Percentiles rank a stretch among this genome's conserved stretches.
phyloP scores from a whole-genome alignment of 1,140 invertebrate genomes.

The Drosophila rufa region DNA sequence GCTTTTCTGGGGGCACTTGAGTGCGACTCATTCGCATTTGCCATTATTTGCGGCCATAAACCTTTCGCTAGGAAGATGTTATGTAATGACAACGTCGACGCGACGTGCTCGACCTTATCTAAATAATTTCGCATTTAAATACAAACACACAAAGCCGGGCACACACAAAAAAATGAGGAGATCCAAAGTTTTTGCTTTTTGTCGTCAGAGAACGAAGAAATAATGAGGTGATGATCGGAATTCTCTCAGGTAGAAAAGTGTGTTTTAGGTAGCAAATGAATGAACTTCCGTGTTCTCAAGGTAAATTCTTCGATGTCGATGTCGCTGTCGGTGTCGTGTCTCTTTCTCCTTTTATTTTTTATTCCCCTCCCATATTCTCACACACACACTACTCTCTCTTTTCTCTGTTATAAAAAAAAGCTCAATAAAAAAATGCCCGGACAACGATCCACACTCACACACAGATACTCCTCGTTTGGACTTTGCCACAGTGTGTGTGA shows the following conservation, averaged over 20 bases:
- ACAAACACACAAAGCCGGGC: conserved; percentile 1
- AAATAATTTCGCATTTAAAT: conserved; percentile 54
- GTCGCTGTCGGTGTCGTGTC: conserved; percentile 14
- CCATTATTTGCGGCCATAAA: conserved; percentile 74
- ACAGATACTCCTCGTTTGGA: conserved; percentile 30
- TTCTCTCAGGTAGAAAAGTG: conserved; percentile 49
- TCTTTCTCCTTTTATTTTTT: conserved; percentile 4
- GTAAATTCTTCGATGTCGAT: conserved; percentile 34
- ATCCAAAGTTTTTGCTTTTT: conserved; percentile 18
- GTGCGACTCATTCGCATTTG: conserved; percentile 53
- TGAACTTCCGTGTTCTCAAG: conserved; percentile 55
- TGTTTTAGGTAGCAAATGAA: conserved; percentile 44
- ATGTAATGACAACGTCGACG: conserved; percentile 46
- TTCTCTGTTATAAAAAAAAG: conserved; percentile 41
- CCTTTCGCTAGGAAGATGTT: conserved; percentile 47
- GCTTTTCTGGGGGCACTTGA: conserved; percentile 34
- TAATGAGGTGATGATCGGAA: conserved; percentile 38
- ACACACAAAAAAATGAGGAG: conserved; percentile 1
- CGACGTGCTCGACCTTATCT: conserved; percentile 54
- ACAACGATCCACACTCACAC: conserved; percentile 52
- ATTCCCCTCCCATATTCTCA: background rate
- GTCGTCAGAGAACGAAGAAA: conserved; percentile 15
- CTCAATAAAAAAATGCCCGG: conserved; percentile 49
- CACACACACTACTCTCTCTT: conserved; percentile 19
- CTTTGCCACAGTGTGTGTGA: conserved; percentile 25